Conservation (phyloP, 1,140 invertebrate species). For the Dinothrombium tinctorium region DNA sequence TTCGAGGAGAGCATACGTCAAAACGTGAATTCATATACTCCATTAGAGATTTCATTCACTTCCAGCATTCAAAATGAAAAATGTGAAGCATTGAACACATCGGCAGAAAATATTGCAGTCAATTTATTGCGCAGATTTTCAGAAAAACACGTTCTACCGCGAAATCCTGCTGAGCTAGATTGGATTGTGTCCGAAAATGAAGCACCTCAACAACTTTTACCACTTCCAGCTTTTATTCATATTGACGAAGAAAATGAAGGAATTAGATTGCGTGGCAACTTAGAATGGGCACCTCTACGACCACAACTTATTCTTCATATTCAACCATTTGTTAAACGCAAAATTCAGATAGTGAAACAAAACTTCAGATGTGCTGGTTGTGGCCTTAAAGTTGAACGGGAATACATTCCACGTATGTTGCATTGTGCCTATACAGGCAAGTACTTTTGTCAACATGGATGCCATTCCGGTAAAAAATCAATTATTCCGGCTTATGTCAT, state of each 20-base stretch:
- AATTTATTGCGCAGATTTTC: too few relatives aligned
- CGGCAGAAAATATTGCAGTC: too few relatives aligned
- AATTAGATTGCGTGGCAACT: constrained; percentile 36
- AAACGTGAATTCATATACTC: too few relatives aligned
- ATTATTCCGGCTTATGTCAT: constrained; percentile 49
- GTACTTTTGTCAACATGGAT: constrained; percentile 49
- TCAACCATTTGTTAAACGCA: constrained; percentile 35
- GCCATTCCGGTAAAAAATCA: constrained; percentile 53
- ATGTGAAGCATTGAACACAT: too few relatives aligned
- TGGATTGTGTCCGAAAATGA: constrained; percentile 59
- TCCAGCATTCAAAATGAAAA: too few relatives aligned
- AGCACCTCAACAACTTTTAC: constrained; percentile 35
- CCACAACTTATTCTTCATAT: constrained; percentile 60
- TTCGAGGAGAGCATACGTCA: too few relatives aligned
- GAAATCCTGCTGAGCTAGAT: too few relatives aligned
- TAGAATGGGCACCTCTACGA: constrained; percentile 58
- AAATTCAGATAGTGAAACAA: constrained; percentile 41
- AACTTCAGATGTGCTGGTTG: constrained; percentile 62
- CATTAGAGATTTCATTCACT: too few relatives aligned
- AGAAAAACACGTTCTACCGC: too few relatives aligned
- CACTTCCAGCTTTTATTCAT: background rate
- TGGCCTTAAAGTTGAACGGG: constrained; percentile 42
- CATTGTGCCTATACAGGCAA: constrained; percentile 66
- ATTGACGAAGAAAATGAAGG: background rate
- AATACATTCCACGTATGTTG: constrained; percentile 12